These are phyloP conservation scores for Lepidonotus clava DNA, from an alignment of 2,888 invertebrate genomes.

Conservation along the genomic window DNA sequence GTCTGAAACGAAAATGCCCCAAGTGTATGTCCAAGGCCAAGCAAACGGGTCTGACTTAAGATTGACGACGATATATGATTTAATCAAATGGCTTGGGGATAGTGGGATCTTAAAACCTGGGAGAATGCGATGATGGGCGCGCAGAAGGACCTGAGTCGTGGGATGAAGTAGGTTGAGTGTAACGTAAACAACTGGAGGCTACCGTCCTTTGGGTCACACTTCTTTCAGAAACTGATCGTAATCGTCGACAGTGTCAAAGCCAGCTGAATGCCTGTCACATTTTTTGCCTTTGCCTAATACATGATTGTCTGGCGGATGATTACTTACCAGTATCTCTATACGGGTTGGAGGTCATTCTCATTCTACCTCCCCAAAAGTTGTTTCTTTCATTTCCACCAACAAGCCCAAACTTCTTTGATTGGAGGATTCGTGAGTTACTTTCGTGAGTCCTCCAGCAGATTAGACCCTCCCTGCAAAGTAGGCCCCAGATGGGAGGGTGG, in stretches of 20 bases:
- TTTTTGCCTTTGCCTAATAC: not conserved
- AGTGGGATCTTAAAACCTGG: too few species aligned
- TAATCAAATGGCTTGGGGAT: too few species aligned
- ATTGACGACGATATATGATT: too few species aligned
- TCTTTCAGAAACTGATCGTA: not conserved
- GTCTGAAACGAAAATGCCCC: too few species aligned
- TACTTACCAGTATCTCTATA: not conserved
- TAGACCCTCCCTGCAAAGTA: too few species aligned
- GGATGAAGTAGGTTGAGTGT: not conserved
- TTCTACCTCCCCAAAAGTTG: not conserved
- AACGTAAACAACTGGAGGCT: constrained; percentile 13
- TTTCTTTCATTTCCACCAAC: too few species aligned
- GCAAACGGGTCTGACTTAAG: too few species aligned
- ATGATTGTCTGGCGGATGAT: not conserved
- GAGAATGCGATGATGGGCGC: not conserved
- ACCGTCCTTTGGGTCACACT: not conserved
- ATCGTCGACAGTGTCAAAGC: not conserved
- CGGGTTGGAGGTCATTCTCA: not conserved
- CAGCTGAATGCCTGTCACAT: constrained; percentile 5
- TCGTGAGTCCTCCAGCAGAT: too few species aligned
- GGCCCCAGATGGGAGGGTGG: too few species aligned
- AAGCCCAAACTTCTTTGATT: too few species aligned
- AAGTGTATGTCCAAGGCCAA: too few species aligned
- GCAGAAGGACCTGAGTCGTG: not conserved
- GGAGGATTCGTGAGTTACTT: too few species aligned